Conservation (phyloP, 1,140 invertebrate species). For the Limonius californicus region DNA sequence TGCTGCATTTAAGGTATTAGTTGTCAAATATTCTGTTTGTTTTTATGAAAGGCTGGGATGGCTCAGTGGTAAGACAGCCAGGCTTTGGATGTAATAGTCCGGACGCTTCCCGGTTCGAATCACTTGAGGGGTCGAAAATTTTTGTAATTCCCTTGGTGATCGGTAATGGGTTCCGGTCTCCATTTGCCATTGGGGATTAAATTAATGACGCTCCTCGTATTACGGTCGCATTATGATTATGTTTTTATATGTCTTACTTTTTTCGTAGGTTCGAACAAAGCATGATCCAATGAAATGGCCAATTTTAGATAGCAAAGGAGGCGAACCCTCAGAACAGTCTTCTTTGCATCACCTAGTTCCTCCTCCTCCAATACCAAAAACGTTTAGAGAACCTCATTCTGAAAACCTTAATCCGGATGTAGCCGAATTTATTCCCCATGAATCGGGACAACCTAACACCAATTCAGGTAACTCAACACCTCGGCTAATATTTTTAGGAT, state of each 20-base stretch:
- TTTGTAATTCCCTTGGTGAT: too few species aligned
- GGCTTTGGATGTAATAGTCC: too few species aligned
- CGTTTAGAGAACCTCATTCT: slow-evolving; percentile 33
- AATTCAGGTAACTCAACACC: not conserved
- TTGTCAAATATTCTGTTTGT: too few species aligned
- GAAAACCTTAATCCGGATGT: slow-evolving; percentile 74
- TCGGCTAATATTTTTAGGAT: not conserved
- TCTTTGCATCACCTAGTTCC: slow-evolving; percentile 57
- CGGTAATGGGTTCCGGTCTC: too few species aligned
- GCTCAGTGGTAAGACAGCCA: too few species aligned
- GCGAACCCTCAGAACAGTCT: slow-evolving; percentile 48
- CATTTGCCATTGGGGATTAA: too few species aligned
- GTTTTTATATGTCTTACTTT: not conserved
- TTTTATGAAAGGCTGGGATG: too few species aligned
- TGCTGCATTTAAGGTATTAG: slow-evolving; percentile 67
- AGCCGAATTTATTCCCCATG: slow-evolving; percentile 73
- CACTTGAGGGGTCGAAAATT: too few species aligned
- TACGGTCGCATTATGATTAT: not conserved
- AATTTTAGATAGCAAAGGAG: slow-evolving; percentile 57
- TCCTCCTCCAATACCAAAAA: slow-evolving; percentile 61
- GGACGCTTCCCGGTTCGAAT: too few species aligned
- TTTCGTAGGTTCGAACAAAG: slow-evolving; percentile 69
- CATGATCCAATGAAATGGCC: slow-evolving; percentile 84
- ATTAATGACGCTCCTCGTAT: too few species aligned
- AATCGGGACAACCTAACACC: slow-evolving; percentile 11